Base-by-base conservation (phyloP, 1,140 invertebrate genomes). In the Archivesica marissinica region DNA sequence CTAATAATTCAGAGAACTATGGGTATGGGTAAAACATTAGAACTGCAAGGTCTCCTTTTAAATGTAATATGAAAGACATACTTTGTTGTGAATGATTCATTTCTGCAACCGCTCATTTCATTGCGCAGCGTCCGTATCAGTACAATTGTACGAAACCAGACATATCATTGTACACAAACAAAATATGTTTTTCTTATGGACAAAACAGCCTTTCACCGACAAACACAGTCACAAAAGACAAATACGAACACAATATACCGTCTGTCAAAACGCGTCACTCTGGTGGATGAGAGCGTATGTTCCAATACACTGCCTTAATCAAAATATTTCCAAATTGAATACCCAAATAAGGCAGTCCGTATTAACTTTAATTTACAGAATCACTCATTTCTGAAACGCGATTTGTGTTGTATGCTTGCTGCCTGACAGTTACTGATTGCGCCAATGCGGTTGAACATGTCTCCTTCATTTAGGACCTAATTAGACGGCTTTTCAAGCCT, bases 271-370 rank as follows among this genome's bases (percentile, higher is more conserved):
- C 25, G 9, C 20, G 28, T 80, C 47, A 68, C 41, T 80, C 23
- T 59, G 52, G 23, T 38, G 17, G 30, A 56, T 76, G 78, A 68
- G 61, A 81, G 78, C 61, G 61, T 81, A 68, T 81, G 78, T 52
- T 81, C 44, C 41, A 41, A 70, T 30, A 81, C 59, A 81, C 7
- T 81, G 64, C 15, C 38, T 70, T 81, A 70, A 81, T 81, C 61
- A 81, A 39, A 68, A 81, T 81, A 56, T 50, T 81, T 68, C 78
- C 35, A 81, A 81, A 81, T 81, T 81, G 78, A 81, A 70, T 81
- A 81, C 68, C 39, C 38, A 81, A 81, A 44, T 81, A 81, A n/a
- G 59, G 35, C 64, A n/a, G 44, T 2, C 1, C 35, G 30, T 50
- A 81, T 81, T 68, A 81, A 68, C 78, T 68, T 68, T 81, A 81